phyloP scores from a whole-genome alignment of 2,113 vertebrate genomes.

The Coracopsis vasa region DNA sequence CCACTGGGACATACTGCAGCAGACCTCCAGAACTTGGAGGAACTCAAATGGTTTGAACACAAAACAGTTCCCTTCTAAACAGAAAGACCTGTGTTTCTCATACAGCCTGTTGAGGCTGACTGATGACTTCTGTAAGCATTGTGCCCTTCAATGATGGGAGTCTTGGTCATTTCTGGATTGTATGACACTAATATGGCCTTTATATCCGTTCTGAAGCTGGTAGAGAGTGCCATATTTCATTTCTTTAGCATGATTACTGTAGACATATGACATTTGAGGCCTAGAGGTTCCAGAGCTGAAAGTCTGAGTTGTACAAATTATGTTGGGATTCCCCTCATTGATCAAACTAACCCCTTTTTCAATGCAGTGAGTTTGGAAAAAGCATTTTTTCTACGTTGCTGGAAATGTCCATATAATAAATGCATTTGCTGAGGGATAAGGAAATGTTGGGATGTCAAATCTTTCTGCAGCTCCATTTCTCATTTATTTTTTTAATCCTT shows the following conservation, averaged over 20 bases:
- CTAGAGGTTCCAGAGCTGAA: neutral
- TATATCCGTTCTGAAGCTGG: neutral
- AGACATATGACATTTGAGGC: neutral
- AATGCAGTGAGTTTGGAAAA: neutral
- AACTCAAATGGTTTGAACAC: neutral
- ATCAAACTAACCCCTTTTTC: neutral
- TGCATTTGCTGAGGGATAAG: neutral
- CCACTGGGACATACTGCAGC: neutral
- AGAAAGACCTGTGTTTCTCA: neutral
- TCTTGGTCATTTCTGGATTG: neutral
- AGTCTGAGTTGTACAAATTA: neutral
- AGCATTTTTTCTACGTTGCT: neutral
- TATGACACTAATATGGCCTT: neutral
- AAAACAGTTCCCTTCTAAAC: neutral
- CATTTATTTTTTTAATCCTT: conserved; percentile 18
- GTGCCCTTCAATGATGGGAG: neutral
- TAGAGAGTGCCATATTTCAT: neutral
- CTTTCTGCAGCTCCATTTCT: neutral
- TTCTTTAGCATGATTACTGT: neutral
- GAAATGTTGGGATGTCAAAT: conserved; percentile 23
- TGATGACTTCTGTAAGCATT: neutral
- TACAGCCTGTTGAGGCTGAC: neutral
- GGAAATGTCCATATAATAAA: conserved; percentile 29
- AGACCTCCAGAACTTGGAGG: neutral
- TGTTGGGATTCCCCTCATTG: neutral